Evolutionary conservation across 2,888 invertebrate species (phyloP).

Genomic region (Agonopterix heracliana): DNA sequence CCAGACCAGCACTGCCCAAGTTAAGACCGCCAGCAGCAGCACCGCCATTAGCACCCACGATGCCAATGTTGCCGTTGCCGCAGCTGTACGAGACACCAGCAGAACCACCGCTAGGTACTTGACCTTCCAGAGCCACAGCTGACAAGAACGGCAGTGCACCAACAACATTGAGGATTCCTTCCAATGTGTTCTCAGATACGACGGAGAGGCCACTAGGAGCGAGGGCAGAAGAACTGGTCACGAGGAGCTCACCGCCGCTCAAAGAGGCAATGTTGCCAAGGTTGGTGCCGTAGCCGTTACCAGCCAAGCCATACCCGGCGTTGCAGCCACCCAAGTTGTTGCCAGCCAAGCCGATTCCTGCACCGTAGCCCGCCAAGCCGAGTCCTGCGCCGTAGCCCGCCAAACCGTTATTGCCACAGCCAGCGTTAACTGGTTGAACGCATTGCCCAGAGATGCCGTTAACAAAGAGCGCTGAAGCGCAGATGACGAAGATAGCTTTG

Average conservation of each 20-base stretch:
- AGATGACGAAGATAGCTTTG: conserved; percentile 9
- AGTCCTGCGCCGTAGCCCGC: not conserved
- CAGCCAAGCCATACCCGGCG: not conserved
- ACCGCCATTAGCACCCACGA: conserved; percentile 3
- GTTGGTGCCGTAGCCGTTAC: not conserved
- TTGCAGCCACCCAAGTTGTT: not conserved
- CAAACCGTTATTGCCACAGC: not conserved
- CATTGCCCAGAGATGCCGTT: conserved; percentile 20
- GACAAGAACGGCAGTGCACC: conserved; percentile 29
- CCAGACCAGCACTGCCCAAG: not conserved
- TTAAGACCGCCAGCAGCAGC: not conserved
- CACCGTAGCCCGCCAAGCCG: conserved; percentile 6
- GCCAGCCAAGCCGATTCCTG: conserved; percentile 2
- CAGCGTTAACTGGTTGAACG: not conserved
- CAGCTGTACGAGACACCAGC: conserved; percentile 27
- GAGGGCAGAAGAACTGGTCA: conserved; percentile 22
- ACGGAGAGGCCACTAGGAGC: conserved; percentile 24
- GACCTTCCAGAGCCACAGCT: conserved; percentile 23
- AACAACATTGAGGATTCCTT: conserved; percentile 23
- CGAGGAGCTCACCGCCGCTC: conserved; percentile 9
- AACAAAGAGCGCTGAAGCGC: conserved; percentile 13
- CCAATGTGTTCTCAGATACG: conserved; percentile 29
- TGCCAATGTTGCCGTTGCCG: conserved; percentile 20
- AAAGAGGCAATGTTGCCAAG: conserved; percentile 7
- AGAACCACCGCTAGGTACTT: conserved; percentile 22